Evolutionary conservation across 2,113 vertebrate genomes (phyloP).

Genomic region (Sceloporus tristichus): DNA sequence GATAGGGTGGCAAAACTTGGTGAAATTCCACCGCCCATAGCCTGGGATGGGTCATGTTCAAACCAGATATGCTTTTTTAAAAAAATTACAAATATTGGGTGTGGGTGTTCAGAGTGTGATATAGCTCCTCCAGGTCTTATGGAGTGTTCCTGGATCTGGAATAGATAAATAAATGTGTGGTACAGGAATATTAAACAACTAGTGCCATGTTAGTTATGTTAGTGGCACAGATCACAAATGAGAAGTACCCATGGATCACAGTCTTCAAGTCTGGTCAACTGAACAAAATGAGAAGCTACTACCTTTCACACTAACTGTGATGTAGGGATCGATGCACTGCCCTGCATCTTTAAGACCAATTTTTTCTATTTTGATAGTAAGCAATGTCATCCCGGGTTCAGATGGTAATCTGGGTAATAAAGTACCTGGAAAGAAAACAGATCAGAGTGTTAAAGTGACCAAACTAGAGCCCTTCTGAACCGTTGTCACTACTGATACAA

Average conservation of each 20-base stretch:
- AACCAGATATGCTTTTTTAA: too few species aligned
- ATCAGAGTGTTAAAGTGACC: slow-evolving; percentile 12
- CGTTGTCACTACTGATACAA: not conserved
- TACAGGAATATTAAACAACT: not conserved
- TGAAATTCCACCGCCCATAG: too few species aligned
- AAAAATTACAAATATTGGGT: too few species aligned
- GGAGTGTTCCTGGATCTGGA: too few species aligned
- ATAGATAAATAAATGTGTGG: not conserved
- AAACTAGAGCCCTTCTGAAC: not conserved
- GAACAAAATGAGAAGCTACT: slow-evolving; percentile 45
- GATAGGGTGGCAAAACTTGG: too few species aligned
- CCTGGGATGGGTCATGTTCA: too few species aligned
- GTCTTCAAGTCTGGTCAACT: not conserved
- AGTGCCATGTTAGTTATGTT: not conserved
- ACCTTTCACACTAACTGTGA: slow-evolving; percentile 98
- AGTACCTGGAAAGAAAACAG: slow-evolving; percentile 84
- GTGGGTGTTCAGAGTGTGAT: too few species aligned
- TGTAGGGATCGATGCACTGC: slow-evolving; percentile 97
- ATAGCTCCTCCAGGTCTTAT: too few species aligned
- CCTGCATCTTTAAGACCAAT: slow-evolving; percentile 98
- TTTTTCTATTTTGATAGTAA: slow-evolving; percentile 95
- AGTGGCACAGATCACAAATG: not conserved
- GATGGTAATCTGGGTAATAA: slow-evolving; percentile 95
- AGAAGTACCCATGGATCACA: not conserved
- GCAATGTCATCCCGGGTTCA: slow-evolving; percentile 94